Evolutionary conservation across 2,888 invertebrate genomes (phyloP), one percentile per base, ranked within the genome.

Genomic region (Neoaliturus tenellus): DNA sequence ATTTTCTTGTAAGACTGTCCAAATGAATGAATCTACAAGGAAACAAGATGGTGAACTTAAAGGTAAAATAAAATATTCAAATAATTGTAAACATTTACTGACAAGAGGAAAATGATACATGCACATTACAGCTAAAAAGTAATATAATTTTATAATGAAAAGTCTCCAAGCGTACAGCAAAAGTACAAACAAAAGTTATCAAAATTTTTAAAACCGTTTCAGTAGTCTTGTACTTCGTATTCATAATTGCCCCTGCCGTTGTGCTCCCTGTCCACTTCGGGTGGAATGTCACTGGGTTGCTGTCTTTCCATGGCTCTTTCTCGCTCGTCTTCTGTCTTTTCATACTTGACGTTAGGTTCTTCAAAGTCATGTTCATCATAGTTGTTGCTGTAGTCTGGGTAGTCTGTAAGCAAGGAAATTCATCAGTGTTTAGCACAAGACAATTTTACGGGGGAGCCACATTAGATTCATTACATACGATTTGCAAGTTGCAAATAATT

Each of bases 301-400:
- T 28, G 25, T 85, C 39, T 55, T 80, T 44, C 85, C 20, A 3
- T 25, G 75, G 25, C 83, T 85, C 58, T 69, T 44, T 83, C 85
- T 20, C 83, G 81, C 0, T 82, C 84, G 6, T 83, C 84, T 81
- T 85, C 84, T 69, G 81, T 83, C 73, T 87, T 87, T 69, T 87
- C 87, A 80, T 84, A 86, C 69, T 87, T 87, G 48, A 87, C 85
- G 31, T 75, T 82, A 39, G 83, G 83, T 69, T 85, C 85, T 14
- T 85, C 86, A 80, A 84, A 86, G 85, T 93, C 93, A 6, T 93
- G 91, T 84, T 93, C 93, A 88, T 93, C 92, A 82, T 93, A 93
- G 82, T 92, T 92, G 88, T 92, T 92, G 84, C 91, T 91, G 90
- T 95, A 96, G 87, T 95, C 94, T 1, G 96, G 96, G 91, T 96